Base-by-base conservation (phyloP, 2,888 invertebrate genomes). In the Eristalis tenax region DNA sequence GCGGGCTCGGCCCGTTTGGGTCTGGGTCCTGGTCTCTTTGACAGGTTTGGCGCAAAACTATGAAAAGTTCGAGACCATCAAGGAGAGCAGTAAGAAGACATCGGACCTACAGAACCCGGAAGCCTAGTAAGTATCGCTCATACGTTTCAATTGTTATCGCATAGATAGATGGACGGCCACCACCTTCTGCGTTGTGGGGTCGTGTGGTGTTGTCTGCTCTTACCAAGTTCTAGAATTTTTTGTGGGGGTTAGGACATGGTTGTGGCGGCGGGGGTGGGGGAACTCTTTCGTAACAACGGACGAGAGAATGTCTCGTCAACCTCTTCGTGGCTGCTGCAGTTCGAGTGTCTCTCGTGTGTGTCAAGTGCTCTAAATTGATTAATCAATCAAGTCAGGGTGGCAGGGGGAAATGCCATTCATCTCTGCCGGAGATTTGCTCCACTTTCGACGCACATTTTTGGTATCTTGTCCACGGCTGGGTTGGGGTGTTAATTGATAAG, bases 21-120 rank as follows among this genome's bases (percentile, higher is more conserved):
- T 56, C 57, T 69, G 69, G 78, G 11, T 59, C 59, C 26, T 26
- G 23, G 23, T 59, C 26, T 59, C 26, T 66, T 71, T 85, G 66
- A 80, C 90, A 97, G 97, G 97, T 90, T 95, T 97, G 90, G 94
- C 96, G 91, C 97, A 97, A 94, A 97, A 97, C 93, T 95, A 97
- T 91, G 97, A 97, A 93, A 95, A 96, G 92, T 94, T 96, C 90
- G 96, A 96, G 90, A 95, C 95, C 91, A 94, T 96, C 82, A 95
- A 96, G 91, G 96, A 96, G 91, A 94, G 95, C 89, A 95, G 95
- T 90, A 95, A 95, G 90, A 96, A 96, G 93, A 94, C 95, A 74
- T 94, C 95, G 90, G 96, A 96, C 90, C 94, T 95, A 74, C 95
- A 95, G 90, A 95, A 95, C 93, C 95, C 95, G 90, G 95, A 96